Conservation (phyloP, 2,113 vertebrate genomes). For the Nothobranchius kuhntae region DNA sequence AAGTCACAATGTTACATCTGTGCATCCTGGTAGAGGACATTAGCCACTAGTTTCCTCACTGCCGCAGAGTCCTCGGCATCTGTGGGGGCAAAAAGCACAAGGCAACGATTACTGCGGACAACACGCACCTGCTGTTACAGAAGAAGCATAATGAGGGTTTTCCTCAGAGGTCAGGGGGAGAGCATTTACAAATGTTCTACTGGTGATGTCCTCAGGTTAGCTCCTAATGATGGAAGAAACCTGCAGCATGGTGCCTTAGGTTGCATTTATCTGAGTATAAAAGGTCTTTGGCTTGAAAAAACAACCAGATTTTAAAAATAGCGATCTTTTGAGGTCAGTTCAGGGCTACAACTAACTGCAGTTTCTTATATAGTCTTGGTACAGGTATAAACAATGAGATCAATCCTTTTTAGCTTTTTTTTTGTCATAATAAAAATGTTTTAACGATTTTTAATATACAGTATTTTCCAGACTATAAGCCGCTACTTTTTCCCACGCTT, state of each 20-base stretch:
- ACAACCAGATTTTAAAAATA: no score
- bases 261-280: neutral
- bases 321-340: no score
- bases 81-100: conserved; percentile 65
- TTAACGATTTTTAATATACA: no score
- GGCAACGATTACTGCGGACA: neutral
- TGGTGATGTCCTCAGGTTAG: neutral
- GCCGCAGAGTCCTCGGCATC: conserved; percentile 79
- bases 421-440: no score
- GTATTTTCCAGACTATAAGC: no score
- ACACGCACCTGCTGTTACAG: neutral
- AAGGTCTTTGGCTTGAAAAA: neutral
- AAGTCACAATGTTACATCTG: conserved; percentile 20
- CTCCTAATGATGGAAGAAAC: neutral
- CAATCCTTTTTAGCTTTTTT: no score
- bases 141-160: neutral
- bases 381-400: no score
- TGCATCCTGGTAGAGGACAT: conserved; percentile 81
- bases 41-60: conserved; percentile 80
- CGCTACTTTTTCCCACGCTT: no score
- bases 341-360: no score
- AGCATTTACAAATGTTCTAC: neutral
- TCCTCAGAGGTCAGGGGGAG: neutral
- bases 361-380: no score
- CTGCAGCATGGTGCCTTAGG: neutral